Base-by-base conservation (phyloP, 37 sponge, comb jelly and placozoan species). In the Petrosia ficiformis region DNA sequence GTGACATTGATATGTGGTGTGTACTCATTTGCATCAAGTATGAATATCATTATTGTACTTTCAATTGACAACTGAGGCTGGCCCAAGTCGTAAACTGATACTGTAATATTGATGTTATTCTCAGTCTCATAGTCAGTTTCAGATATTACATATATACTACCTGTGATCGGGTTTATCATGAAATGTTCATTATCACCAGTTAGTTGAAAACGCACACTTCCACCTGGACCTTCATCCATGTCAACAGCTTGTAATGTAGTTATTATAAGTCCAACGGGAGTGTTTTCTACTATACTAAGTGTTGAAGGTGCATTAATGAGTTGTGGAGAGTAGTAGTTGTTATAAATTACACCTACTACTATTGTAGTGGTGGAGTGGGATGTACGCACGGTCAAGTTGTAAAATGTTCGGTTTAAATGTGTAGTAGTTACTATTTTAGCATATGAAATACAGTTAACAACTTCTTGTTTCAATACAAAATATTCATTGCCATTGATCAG, bases 1-100 rank as follows among this genome's bases (percentile, higher is more conserved):
- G 57, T 43, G 42, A 75, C 38, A 80, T 70, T 44, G 70, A 88
- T 79, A 78, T 37, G 34, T 57, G 92, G 92, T 43, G 79, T 44
- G 28, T 57, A 48, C 32, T 73, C 72, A 72, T 91, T 76, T 21
- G 39, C 71, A 48, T 68, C 74, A n/a, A 70, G 70, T 39, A 80
- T 80, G 72, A 73, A 81, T 68, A 86, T 75, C 37, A 63, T 86
- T 22, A 80, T 34, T 21, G 52, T 75, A 2, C 40, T 65, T 16
- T 29, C 57, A 0, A 52, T 37, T 11, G 73, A 43, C 10, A 44
- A 71, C 0, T 65, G 26, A 25, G 84, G 88, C 3, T 42, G 19
- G 0, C 88, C 92, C 25, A 58, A 31, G 48, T 91, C 87, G 14
- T 44, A 26, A 3, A 67, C 84, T 14, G 33, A 30, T 30, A 86